Conservation (phyloP, 2,888 invertebrate species). For the Dinocampus coccinellae region DNA sequence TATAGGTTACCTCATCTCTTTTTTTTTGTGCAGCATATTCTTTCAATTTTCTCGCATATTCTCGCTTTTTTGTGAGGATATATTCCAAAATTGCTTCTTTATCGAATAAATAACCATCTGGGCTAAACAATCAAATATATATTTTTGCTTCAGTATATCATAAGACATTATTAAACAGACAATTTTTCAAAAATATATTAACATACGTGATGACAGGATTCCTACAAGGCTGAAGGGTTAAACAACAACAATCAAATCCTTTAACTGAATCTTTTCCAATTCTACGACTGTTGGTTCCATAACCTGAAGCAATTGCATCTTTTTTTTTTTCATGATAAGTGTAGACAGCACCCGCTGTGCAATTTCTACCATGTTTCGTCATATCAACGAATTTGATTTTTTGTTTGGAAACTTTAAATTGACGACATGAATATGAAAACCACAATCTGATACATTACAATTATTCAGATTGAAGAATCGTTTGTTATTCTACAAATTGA, state of each 20-base stretch:
- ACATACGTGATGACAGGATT: constrained; percentile 90
- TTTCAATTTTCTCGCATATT: constrained; percentile 89
- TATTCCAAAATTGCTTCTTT: constrained; percentile 97
- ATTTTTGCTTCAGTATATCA: constrained; percentile 36
- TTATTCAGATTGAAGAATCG: too few relatives aligned
- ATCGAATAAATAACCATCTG: constrained; percentile 95
- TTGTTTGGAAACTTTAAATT: too few relatives aligned
- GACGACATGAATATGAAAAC: too few relatives aligned
- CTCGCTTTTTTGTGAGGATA: constrained; percentile 93
- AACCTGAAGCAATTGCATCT: constrained; percentile 94
- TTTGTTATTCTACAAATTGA: too few relatives aligned
- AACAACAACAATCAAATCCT: constrained; percentile 97
- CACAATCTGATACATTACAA: too few relatives aligned
- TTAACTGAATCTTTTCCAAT: constrained; percentile 95
- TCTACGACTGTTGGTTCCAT: constrained; percentile 87
- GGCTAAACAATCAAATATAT: constrained; percentile 64
- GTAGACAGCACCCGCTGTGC: constrained; percentile 98
- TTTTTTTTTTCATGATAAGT: constrained; percentile 98
- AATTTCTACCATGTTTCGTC: constrained; percentile 98
- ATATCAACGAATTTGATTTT: too few relatives aligned
- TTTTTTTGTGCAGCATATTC: constrained; percentile 91
- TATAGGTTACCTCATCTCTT: constrained; percentile 74
- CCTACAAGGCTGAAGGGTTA: constrained; percentile 96
- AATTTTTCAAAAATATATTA: not conserved
- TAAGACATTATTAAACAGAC: not conserved